These are phyloP conservation scores for Eupithecia abbreviata DNA, from an alignment of 2,888 invertebrate species.

Conservation along the genomic window DNA sequence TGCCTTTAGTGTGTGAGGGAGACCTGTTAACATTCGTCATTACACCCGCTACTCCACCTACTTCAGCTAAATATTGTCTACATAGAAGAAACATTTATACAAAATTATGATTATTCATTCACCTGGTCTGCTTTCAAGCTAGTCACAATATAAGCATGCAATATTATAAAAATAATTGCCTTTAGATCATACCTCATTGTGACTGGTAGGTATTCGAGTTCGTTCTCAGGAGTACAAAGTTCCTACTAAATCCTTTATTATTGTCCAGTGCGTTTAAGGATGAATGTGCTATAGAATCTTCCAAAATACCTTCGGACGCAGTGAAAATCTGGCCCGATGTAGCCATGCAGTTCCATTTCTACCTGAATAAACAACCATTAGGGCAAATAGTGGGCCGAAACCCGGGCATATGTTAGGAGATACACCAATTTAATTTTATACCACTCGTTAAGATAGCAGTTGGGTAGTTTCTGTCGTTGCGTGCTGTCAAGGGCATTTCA, in stretches of 20 bases:
- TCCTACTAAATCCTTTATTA: slow-evolving; percentile 29
- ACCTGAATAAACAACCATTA: slow-evolving; percentile 35
- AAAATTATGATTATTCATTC: slow-evolving; percentile 18
- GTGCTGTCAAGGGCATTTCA: slow-evolving; percentile 21
- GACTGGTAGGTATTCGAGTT: not conserved
- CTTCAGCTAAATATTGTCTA: slow-evolving; percentile 10
- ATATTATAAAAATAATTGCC: slow-evolving; percentile 26
- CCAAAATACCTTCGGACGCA: slow-evolving; percentile 18
- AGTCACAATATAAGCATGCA: slow-evolving; percentile 37
- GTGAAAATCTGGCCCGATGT: slow-evolving; percentile 16
- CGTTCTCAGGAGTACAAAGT: not conserved
- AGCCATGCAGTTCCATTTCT: slow-evolving; percentile 26
- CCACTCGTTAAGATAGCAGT: slow-evolving; percentile 22
- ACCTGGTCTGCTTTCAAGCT: slow-evolving; percentile 34
- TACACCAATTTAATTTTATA: slow-evolving; percentile 20
- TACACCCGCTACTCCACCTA: not conserved
- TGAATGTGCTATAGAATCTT: slow-evolving; percentile 20
- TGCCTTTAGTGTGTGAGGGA: not conserved
- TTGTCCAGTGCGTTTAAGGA: slow-evolving; percentile 16
- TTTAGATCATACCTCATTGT: slow-evolving; percentile 32
- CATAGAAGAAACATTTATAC: not conserved
- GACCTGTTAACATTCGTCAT: not conserved
- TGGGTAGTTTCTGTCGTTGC: slow-evolving; percentile 14
- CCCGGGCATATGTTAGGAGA: slow-evolving; percentile 27
- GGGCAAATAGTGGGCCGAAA: slow-evolving; percentile 23